Conservation (phyloP, 1,140 invertebrate species). For the Drosophila funebris region DNA sequence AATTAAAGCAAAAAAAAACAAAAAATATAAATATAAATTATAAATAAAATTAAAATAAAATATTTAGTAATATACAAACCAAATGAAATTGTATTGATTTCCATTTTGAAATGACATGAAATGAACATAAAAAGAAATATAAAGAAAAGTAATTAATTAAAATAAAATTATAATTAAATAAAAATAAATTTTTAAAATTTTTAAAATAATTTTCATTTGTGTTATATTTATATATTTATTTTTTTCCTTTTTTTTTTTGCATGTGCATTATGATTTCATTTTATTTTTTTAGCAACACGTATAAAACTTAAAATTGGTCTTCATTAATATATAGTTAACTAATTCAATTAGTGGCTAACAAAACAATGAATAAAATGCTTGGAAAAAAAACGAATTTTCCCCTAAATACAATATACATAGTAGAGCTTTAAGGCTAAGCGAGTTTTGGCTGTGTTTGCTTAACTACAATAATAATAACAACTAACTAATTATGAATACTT, state of each 20-base stretch:
- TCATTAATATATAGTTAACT: constrained; percentile 11
- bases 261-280: constrained; percentile 36
- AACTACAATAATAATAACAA: background rate
- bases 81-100: background rate
- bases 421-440: constrained; percentile 22
- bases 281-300: constrained; percentile 61
- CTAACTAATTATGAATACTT: background rate
- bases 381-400: constrained; percentile 19
- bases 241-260: constrained; percentile 16
- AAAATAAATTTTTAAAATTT: background rate
- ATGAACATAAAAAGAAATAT: background rate
- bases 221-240: background rate
- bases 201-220: background rate
- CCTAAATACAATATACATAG: constrained; percentile 29
- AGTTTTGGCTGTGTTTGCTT: constrained; percentile 19
- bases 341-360: constrained; percentile 1
- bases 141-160: constrained; percentile 7
- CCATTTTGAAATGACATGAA: constrained; percentile 11
- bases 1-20: constrained; percentile 27
- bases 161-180: background rate
- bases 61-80: background rate
- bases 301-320: constrained; percentile 67
- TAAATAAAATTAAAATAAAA: constrained; percentile 17
- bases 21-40: background rate
- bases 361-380: constrained; percentile 27